phyloP scores from a whole-genome alignment of 1,140 invertebrate species.

The Bombus impatiens region DNA sequence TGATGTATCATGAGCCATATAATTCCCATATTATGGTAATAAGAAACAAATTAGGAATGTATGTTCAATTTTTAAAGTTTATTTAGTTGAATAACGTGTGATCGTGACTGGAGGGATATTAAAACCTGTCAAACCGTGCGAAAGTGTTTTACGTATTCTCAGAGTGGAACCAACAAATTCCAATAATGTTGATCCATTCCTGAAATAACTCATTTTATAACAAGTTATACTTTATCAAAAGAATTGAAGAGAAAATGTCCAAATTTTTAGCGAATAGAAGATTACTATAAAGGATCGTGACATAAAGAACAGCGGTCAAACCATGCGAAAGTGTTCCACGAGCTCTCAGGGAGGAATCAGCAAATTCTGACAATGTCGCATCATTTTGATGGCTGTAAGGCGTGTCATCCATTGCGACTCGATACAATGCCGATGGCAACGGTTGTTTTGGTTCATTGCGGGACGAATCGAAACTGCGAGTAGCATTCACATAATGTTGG shows the following conservation, averaged over 20 bases:
- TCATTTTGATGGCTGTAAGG: background rate
- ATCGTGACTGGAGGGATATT: background rate
- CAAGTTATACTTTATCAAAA: background rate
- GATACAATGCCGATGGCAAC: conserved; percentile 15
- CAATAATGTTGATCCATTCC: background rate
- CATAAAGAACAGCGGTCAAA: background rate
- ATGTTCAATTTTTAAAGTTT: background rate
- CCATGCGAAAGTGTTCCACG: background rate
- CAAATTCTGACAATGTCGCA: background rate
- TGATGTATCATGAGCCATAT: background rate
- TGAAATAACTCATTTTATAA: background rate
- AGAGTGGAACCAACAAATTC: background rate
- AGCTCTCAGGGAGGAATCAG: background rate
- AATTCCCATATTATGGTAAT: too few relatives aligned
- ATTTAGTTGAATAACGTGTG: background rate
- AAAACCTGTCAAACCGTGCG: background rate
- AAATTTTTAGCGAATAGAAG: background rate
- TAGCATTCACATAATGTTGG: conserved; percentile 66
- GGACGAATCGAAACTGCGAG: conserved; percentile 32
- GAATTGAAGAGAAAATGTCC: background rate
- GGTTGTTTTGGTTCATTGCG: conserved; percentile 25
- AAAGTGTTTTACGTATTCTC: background rate
- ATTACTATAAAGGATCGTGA: background rate
- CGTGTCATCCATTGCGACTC: conserved; percentile 34
- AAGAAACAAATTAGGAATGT: background rate